phyloP scores from a whole-genome alignment of 2,113 vertebrate genomes.

The Clarias batrachus region DNA sequence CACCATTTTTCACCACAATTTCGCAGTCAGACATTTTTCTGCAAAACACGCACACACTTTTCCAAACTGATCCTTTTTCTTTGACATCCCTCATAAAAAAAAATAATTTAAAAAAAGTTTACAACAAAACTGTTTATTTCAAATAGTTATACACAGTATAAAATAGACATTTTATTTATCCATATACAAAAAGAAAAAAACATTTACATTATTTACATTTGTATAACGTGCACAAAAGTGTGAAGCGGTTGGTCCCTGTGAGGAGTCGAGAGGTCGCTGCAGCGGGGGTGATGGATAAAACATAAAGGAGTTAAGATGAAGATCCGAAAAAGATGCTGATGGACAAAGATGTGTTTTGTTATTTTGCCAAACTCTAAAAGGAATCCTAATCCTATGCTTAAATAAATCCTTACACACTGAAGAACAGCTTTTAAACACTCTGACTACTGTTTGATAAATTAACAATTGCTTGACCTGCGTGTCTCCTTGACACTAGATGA shows the following conservation, averaged over 20 bases:
- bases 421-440: background rate
- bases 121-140: conserved; percentile 70
- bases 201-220: conserved; percentile 95
- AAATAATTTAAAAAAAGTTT: conserved; percentile 9
- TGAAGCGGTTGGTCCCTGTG: conserved; percentile 70
- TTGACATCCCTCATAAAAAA: background rate
- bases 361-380: background rate
- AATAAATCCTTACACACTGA: background rate
- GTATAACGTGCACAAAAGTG: conserved; percentile 97
- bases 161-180: conserved; percentile 97
- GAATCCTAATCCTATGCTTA: background rate
- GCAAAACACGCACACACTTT: background rate
- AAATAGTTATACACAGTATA: conserved; percentile 80
- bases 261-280: conserved; percentile 19
- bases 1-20: conserved; percentile 57
- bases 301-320: background rate
- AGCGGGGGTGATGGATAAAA: background rate
- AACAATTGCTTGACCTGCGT: background rate
- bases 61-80: background rate
- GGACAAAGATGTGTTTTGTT: background rate
- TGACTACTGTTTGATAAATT: background rate
- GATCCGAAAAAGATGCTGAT: background rate
- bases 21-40: background rate
- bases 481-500: background rate
- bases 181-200: conserved; percentile 84